Conservation (phyloP, 2,888 invertebrate genomes). For the Caenorhabditis imperialis region DNA sequence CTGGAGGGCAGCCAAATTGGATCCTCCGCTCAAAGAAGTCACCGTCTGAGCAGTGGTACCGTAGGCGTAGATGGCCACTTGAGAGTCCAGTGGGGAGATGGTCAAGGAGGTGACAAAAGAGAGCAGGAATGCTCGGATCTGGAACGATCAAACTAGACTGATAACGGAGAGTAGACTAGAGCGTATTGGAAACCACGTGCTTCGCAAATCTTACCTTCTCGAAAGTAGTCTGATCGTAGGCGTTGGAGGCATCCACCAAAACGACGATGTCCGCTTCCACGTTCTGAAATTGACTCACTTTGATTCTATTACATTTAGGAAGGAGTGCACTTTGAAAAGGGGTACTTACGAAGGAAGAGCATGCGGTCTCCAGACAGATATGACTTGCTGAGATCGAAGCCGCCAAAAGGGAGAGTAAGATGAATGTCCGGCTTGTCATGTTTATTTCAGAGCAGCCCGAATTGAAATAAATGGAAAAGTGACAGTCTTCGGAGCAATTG, state of each 20-base stretch:
- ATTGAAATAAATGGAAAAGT: not conserved
- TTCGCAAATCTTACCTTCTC: conserved; percentile 26
- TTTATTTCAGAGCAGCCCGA: conserved; percentile 3
- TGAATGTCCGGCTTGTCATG: conserved; percentile 8
- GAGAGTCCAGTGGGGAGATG: conserved; percentile 55
- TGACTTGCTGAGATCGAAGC: conserved; percentile 29
- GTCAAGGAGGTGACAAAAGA: conserved; percentile 49
- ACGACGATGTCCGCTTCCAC: conserved; percentile 52
- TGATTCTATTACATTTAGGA: no score
- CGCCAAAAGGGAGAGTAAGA: not conserved
- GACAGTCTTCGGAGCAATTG: not conserved
- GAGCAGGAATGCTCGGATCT: conserved; percentile 50
- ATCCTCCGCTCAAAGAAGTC: conserved; percentile 39
- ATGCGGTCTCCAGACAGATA: conserved; percentile 36
- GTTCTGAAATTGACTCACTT: conserved; percentile 47
- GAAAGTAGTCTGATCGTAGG: conserved; percentile 29
- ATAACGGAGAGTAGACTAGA: conserved; percentile 30
- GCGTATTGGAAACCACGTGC: not conserved
- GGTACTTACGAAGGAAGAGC: conserved; percentile 46
- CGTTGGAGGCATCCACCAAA: conserved; percentile 48
- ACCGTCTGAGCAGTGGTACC: conserved; percentile 42
- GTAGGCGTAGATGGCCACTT: conserved; percentile 61
- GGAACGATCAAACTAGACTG: conserved; percentile 22
- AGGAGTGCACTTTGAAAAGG: no score
- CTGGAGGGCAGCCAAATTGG: conserved; percentile 33